Percentiles rank a stretch among this genome's conserved stretches.
phyloP scores from a whole-genome alignment of 2,113 vertebrate genomes.

The Ariopsis seemanni region DNA sequence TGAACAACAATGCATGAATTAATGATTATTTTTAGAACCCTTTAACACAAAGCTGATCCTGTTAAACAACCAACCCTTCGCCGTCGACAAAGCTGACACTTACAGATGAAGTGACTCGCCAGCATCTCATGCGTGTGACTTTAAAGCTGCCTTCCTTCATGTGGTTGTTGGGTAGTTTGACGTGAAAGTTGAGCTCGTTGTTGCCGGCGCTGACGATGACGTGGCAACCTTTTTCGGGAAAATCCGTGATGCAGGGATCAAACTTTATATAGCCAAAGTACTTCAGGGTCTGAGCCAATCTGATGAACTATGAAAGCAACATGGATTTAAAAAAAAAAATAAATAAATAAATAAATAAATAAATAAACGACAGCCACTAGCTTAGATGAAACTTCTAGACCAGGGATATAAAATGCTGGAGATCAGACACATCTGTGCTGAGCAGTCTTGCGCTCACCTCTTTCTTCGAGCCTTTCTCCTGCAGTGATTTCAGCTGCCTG shows the following conservation, averaged over 20 bases:
- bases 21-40: neutral
- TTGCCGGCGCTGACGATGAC: slow-evolving; percentile 95
- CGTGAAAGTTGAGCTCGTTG: slow-evolving; percentile 97
- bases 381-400: neutral
- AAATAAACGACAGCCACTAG: neutral
- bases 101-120: slow-evolving; percentile 96
- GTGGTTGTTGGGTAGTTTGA: slow-evolving; percentile 91
- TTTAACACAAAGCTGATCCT: neutral
- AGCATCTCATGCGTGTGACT: slow-evolving; percentile 97
- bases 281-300: slow-evolving; percentile 92
- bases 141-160: slow-evolving; percentile 98
- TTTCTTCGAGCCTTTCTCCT: slow-evolving; percentile 98
- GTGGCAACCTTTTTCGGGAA: slow-evolving; percentile 95
- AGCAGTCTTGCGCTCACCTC: slow-evolving; percentile 74
- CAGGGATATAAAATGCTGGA: neutral
- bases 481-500: slow-evolving; percentile 93
- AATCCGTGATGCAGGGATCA: slow-evolving; percentile 93
- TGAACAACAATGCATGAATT: neutral
- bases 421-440: neutral
- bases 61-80: neutral
- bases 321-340: neutral
- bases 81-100: slow-evolving; percentile 63
- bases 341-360: too few species aligned
- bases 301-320: slow-evolving; percentile 80
- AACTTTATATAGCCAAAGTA: slow-evolving; percentile 98